Evolutionary conservation across 2,888 invertebrate genomes (phyloP), one percentile per base, ranked within the genome.

Genomic region (Prenolepis imparis): DNA sequence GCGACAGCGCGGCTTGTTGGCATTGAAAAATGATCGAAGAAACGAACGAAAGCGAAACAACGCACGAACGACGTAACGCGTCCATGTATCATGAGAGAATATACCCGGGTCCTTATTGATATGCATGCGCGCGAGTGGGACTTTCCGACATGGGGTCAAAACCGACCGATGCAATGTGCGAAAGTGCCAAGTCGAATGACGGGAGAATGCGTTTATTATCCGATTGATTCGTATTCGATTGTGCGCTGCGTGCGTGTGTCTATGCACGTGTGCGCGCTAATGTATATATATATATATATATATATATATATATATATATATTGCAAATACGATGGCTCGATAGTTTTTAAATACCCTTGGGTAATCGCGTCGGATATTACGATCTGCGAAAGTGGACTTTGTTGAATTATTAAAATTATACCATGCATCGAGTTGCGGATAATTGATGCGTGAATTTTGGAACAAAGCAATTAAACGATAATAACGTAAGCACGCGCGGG

Each of bases 381-480:
- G 6, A 68, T 68, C 21, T 59, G 74, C 9, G 36, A 21, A 59
- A 70, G 36, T 55, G 36, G 44, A 78, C 32, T 36, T 78, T 44
- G 36, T 36, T 48, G 59, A 78, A 78, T 78, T 70, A 78, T 78
- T 78, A 57, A 70, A 70, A 78, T 36, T 36, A 36, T 59, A 70
- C 36, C 18, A 44, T 12, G 18, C 59, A 57, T 68, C 41, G 59
- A 59, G 32, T 70, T 18, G 44, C 82, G 78, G 77, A 72, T 80
- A 87, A 83, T 88, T 82, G 81, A 87, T 81, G 82, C 82, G 84
- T 85, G 68, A 87, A 87, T 85, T 83, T 86, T 83, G 83, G 80
- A 83, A 84, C 74, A 74, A 84, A 86, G 70, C 83, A 86, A 86
- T 86, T 85, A 87, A 85, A 88, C 77, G 82, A 39, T 83, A 85